phyloP scores from a whole-genome alignment of 2,113 vertebrate species.

The Poeciliopsis occidentalis region DNA sequence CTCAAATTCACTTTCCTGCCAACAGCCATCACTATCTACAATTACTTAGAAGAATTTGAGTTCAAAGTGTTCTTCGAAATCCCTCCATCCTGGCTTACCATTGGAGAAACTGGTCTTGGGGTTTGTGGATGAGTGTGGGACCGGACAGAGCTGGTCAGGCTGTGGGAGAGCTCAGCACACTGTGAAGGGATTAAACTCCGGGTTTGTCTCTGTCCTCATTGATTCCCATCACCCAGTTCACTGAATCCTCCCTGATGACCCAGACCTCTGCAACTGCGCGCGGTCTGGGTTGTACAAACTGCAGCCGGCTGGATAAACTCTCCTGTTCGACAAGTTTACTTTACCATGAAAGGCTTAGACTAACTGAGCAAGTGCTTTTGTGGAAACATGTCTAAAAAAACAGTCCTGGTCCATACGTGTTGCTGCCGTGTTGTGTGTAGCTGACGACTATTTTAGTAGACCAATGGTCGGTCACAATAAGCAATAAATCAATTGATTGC shows the following conservation, averaged over 20 bases:
- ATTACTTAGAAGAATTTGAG: too few relatives aligned
- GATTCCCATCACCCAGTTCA: slow-evolving; percentile 58
- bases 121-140: neutral
- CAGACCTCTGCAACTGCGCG: slow-evolving; percentile 10
- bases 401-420: neutral
- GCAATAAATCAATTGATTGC: too few relatives aligned
- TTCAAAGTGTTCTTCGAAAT: too few relatives aligned
- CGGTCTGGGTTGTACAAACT: neutral
- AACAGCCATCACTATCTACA: too few relatives aligned
- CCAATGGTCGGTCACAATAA: too few relatives aligned
- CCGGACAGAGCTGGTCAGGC: slow-evolving; percentile 39
- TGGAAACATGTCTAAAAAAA: slow-evolving; percentile 9
- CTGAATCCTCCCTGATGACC: slow-evolving; percentile 36
- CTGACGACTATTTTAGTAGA: too few relatives aligned
- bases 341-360: slow-evolving; percentile 3
- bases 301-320: neutral
- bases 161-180: slow-evolving; percentile 58
- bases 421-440: neutral
- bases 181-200: slow-evolving; percentile 43
- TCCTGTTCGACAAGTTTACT: slow-evolving; percentile 14
- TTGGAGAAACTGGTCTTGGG: too few relatives aligned
- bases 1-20: too few relatives aligned
- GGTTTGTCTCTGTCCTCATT: slow-evolving; percentile 64
- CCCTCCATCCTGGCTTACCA: too few relatives aligned
- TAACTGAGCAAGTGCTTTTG: slow-evolving; percentile 6